Evolutionary conservation across 2,888 invertebrate species (phyloP), one percentile per base, ranked within the genome.

Genomic region (Anticlea derivata): DNA sequence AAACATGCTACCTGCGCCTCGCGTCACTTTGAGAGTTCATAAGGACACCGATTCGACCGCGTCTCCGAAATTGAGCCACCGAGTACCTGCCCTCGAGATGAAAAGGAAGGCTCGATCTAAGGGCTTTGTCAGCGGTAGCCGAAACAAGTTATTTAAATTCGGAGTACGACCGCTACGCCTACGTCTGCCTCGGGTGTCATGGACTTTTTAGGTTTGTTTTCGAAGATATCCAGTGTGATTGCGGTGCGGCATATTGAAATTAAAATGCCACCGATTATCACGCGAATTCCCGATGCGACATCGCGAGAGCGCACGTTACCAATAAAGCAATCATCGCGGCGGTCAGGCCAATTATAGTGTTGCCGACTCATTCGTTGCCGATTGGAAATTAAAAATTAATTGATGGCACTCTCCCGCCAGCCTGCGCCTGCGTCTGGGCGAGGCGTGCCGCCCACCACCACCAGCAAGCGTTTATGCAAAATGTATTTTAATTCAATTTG

Each of bases 121-220:
- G 49, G 83, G 77, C 79, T 82, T 81, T 76, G 85, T 84, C 80
- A 83, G 83, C 52, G 80, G 86, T 74, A 83, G 83, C 80, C 75
- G 70, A 80, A 88, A 87, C 88, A 73, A 81, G 88, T 87, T 89
- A 86, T 89, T 86, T 79, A 86, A 86, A 87, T 86, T 78, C 70
- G 70, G 69, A 65, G 70, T 74, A 76, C 76, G 76, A 66, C 70
- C 66, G 71, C 69, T 72, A 74, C 80, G 75, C 76, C 79, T 77
- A 75, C 79, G 70, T 66, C 62, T 58, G 62, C 41, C 38, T 37
- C 64, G 55, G 41, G 50, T 61, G 60, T 63, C 58, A 61, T 60
- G 39, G 46, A 55, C 52, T 50, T 45, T 38, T 58, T 37, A 55
- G 52, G 47, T 51, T 57, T 65, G 67, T 71, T 68, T 66, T 70